These are phyloP conservation scores for Akabosia matsudoensis DNA, from an alignment of 1,140 invertebrate species.

Conservation along the genomic window DNA sequence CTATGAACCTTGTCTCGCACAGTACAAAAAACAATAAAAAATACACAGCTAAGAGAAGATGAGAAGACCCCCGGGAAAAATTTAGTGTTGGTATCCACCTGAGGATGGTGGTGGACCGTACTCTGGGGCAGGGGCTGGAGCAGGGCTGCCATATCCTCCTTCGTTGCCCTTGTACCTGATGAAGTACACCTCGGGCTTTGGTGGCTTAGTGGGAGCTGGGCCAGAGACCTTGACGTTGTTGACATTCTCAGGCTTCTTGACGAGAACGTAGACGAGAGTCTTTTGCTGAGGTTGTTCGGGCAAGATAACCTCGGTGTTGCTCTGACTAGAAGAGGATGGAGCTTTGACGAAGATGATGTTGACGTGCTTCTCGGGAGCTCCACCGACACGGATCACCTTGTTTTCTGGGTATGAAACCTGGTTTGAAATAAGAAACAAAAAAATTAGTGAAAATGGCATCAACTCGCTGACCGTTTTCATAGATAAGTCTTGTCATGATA, in stretches of 20 bases:
- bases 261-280: constrained; percentile 78
- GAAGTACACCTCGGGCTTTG: constrained; percentile 82
- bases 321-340: constrained; percentile 63
- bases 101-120: constrained; percentile 45
- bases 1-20: background rate
- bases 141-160: constrained; percentile 48
- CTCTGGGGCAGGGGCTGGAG: constrained; percentile 51
- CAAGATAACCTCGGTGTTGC: constrained; percentile 54
- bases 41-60: constrained; percentile 10
- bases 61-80: background rate
- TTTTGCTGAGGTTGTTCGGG: constrained; percentile 78
- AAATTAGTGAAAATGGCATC: background rate
- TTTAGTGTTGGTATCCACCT: constrained; percentile 53
- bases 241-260: constrained; percentile 78
- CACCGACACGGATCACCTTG: constrained; percentile 29
- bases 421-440: background rate
- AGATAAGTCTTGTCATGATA: background rate
- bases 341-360: constrained; percentile 85
- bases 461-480: background rate
- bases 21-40: constrained; percentile 2
- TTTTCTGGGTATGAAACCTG: constrained; percentile 20
- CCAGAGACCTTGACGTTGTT: constrained; percentile 72
- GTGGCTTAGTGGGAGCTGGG: constrained; percentile 72
- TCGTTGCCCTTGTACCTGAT: constrained; percentile 82
- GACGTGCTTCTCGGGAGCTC: constrained; percentile 69